Conservation (phyloP, 53 echinoderm and acorn worm species). For the Astropecten irregularis region DNA sequence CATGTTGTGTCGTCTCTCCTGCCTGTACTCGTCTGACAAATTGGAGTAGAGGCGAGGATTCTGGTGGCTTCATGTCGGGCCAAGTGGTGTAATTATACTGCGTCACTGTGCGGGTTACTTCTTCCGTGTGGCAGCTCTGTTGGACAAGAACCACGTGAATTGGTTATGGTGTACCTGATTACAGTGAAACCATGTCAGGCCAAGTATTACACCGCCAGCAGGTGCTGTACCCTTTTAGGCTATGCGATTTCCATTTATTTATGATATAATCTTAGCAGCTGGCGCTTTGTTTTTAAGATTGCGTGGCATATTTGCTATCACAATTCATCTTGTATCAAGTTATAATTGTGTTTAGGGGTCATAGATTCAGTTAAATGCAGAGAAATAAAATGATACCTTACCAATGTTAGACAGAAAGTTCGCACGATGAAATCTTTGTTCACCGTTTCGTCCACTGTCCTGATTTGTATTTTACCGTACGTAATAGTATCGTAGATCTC, state of each 20-base stretch:
- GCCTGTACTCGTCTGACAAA: conserved; percentile 1
- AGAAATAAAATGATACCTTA: no score
- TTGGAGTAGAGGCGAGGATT: conserved; percentile 23
- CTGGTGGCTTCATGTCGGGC: conserved; percentile 65
- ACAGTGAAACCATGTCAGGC: no score
- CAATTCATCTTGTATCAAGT: no score
- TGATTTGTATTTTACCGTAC: neutral
- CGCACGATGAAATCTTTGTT: neutral
- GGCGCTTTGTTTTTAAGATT: no score
- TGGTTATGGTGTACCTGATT: neutral
- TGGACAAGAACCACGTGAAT: neutral
- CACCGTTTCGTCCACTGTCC: neutral
- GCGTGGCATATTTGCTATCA: no score
- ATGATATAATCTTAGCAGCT: no score
- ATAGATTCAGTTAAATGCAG: no score
- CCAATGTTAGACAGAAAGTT: neutral
- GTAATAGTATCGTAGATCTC: neutral
- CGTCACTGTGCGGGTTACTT: conserved; percentile 24
- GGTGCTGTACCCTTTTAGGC: no score
- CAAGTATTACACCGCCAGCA: no score
- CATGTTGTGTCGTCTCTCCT: neutral
- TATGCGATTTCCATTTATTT: no score
- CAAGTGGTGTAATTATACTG: conserved; percentile 61
- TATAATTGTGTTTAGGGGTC: no score
- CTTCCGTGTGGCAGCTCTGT: conserved; percentile 28